These are phyloP conservation scores for Leucopsar rothschildi DNA, from an alignment of 2,113 vertebrate genomes.

Conservation along the genomic window DNA sequence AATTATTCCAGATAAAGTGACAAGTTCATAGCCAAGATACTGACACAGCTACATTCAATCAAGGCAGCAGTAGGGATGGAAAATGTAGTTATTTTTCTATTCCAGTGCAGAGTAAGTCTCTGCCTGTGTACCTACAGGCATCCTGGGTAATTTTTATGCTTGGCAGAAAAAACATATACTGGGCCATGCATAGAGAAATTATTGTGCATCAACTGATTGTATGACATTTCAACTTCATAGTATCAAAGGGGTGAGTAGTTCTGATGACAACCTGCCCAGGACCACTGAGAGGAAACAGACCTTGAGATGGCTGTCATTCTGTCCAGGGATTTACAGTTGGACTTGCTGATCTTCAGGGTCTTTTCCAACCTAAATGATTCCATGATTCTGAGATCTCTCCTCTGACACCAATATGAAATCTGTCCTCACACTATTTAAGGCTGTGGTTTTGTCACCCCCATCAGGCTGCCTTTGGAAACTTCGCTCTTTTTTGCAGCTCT, in stretches of 20 bases:
- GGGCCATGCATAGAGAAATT: background rate
- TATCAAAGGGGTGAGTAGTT: background rate
- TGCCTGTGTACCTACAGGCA: background rate
- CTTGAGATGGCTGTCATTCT: background rate
- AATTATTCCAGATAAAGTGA: background rate
- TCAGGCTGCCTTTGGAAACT: background rate
- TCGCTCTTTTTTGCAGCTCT: background rate
- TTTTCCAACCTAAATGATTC: background rate
- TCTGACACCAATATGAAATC: background rate
- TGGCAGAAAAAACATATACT: background rate
- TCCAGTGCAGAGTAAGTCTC: background rate
- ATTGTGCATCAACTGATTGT: background rate
- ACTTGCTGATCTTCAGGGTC: background rate
- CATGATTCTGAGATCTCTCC: background rate
- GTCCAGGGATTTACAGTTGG: background rate
- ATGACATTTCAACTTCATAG: background rate
- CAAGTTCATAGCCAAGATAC: background rate
- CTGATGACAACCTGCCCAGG: background rate
- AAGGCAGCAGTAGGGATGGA: background rate
- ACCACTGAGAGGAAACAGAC: background rate
- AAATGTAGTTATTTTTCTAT: background rate
- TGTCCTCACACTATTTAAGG: background rate
- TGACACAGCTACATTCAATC: background rate
- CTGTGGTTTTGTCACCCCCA: slow-evolving; percentile 11
- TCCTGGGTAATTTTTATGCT: background rate